phyloP scores from a whole-genome alignment of 2,113 vertebrate species.

The Siniperca knerii region DNA sequence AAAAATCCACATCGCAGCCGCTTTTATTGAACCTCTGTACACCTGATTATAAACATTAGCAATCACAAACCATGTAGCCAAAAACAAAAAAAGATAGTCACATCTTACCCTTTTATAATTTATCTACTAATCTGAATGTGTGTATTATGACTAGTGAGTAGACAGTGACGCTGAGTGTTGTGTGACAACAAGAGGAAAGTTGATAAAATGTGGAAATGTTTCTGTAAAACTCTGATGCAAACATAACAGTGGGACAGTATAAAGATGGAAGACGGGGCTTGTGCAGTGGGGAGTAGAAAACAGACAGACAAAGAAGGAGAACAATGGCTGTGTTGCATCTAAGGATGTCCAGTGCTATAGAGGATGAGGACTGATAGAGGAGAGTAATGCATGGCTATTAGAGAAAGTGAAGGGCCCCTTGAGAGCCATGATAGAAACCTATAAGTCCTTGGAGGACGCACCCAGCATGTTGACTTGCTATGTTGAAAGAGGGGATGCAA shows the following conservation, averaged over 20 bases:
- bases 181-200: not conserved
- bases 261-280: not conserved
- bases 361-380: slow-evolving; percentile 39
- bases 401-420: slow-evolving; percentile 53
- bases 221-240: not conserved
- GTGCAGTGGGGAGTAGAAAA: not conserved
- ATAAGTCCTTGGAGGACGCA: slow-evolving; percentile 39
- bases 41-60: not conserved
- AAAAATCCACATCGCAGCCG: not conserved
- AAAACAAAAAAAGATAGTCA: not conserved
- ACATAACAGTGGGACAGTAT: not conserved
- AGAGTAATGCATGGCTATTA: slow-evolving; percentile 49
- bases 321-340: slow-evolving; percentile 16
- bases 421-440: slow-evolving; percentile 51
- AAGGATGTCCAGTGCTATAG: slow-evolving; percentile 34
- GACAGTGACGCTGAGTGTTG: not conserved
- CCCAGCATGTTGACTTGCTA: slow-evolving; percentile 30
- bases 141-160: not conserved
- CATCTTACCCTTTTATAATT: not conserved
- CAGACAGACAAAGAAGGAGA: slow-evolving; percentile 15
- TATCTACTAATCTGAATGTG: not conserved
- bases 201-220: not conserved
- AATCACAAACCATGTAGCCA: not conserved
- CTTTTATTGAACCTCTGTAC: not conserved
- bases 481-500: slow-evolving; percentile 25